phyloP scores from a whole-genome alignment of 2,888 invertebrate species.

The Lycophotia porphyrea region DNA sequence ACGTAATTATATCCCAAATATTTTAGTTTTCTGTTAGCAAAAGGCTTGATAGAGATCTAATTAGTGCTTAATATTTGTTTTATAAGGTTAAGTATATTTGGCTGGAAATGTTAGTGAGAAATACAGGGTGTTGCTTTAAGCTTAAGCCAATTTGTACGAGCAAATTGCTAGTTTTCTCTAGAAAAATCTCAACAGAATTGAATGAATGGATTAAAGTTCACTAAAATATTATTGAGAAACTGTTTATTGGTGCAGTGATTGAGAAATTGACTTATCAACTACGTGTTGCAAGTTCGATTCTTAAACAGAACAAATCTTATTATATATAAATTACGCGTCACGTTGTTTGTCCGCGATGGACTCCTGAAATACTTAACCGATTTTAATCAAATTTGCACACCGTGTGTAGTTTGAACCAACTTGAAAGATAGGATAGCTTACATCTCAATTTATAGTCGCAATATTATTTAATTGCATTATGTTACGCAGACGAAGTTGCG shows the following conservation, averaged over 20 bases:
- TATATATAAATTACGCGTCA: too few relatives aligned
- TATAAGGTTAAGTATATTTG: background rate
- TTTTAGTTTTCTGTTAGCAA: constrained; percentile 7
- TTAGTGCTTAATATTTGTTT: constrained; percentile 27
- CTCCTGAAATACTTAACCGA: too few relatives aligned
- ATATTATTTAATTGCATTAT: too few relatives aligned
- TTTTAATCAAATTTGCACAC: too few relatives aligned
- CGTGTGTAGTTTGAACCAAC: too few relatives aligned
- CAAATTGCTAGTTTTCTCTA: background rate
- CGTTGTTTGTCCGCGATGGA: too few relatives aligned
- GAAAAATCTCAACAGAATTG: background rate
- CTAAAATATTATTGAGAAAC: background rate
- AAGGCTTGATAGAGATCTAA: constrained; percentile 11
- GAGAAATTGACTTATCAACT: background rate
- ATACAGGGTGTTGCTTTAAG: constrained; percentile 3
- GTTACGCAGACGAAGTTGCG: too few relatives aligned
- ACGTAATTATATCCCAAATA: constrained; percentile 8
- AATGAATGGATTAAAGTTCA: background rate
- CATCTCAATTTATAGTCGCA: too few relatives aligned
- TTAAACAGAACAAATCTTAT: background rate
- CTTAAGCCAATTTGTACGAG: background rate
- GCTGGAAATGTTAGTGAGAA: background rate
- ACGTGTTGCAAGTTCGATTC: background rate
- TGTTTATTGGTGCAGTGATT: background rate
- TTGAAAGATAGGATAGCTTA: too few relatives aligned